phyloP scores from a whole-genome alignment of 1,140 invertebrate genomes.

The Planococcus citri region DNA sequence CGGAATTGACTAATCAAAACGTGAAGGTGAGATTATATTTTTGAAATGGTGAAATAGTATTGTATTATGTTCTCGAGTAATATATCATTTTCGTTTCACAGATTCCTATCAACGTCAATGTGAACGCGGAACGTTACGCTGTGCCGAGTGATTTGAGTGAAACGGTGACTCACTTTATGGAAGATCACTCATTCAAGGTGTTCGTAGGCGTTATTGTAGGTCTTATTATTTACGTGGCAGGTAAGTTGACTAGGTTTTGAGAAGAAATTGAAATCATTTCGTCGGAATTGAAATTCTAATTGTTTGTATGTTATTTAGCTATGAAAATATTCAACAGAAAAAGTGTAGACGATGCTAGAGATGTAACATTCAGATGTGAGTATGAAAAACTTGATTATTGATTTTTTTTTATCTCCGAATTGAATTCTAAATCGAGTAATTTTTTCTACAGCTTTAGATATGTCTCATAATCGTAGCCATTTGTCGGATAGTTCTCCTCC shows the following conservation, averaged over 20 bases:
- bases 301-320: neutral
- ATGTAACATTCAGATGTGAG: too few relatives aligned
- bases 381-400: too few relatives aligned
- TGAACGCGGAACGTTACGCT: neutral
- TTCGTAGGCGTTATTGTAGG: neutral
- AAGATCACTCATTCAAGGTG: neutral
- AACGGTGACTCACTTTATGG: neutral
- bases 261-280: neutral
- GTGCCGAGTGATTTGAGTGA: neutral
- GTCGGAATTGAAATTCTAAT: too few relatives aligned
- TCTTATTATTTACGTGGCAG: neutral
- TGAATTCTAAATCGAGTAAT: neutral
- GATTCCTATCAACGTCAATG: neutral
- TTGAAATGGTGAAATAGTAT: neutral
- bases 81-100: neutral
- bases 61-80: neutral
- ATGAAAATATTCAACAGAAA: neutral
- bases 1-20: neutral
- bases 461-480: neutral
- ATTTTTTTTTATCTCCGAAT: neutral
- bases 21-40: neutral
- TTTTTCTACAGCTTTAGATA: constrained; percentile 1
- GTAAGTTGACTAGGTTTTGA: neutral
- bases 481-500: neutral
- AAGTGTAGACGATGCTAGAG: too few relatives aligned